These are phyloP conservation scores for Dryas iulia DNA, from an alignment of 1,140 invertebrate species.

Conservation along the genomic window DNA sequence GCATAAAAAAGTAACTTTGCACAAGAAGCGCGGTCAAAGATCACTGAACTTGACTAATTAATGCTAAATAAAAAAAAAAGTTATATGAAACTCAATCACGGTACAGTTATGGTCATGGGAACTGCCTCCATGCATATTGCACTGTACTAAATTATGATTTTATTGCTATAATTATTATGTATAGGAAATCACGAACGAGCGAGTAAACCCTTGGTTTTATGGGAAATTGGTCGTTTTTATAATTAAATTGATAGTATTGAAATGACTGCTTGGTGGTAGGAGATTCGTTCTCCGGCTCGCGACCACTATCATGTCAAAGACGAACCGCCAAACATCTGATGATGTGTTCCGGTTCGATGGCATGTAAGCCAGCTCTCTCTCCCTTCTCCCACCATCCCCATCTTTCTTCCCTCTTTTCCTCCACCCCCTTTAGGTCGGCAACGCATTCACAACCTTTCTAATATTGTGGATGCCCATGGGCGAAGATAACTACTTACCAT, in stretches of 20 bases:
- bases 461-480: no score
- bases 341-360: no score
- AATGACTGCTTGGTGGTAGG: no score
- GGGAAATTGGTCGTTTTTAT: not conserved
- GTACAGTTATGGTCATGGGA: constrained; percentile 45
- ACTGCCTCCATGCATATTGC: constrained; percentile 43
- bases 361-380: no score
- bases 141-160: constrained; percentile 34
- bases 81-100: constrained; percentile 42
- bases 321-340: no score
- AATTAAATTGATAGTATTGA: not conserved
- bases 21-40: constrained; percentile 36
- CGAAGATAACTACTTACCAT: no score
- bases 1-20: not conserved
- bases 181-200: not conserved
- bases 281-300: no score
- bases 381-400: no score
- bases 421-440: no score
- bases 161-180: constrained; percentile 29
- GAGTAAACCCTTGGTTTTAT: not conserved
- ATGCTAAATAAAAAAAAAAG: constrained; percentile 35
- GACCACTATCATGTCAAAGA: no score
- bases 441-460: no score
- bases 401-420: no score
- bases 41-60: constrained; percentile 41